phyloP scores from a whole-genome alignment of 2,113 vertebrate genomes.

The Lepus americanus region DNA sequence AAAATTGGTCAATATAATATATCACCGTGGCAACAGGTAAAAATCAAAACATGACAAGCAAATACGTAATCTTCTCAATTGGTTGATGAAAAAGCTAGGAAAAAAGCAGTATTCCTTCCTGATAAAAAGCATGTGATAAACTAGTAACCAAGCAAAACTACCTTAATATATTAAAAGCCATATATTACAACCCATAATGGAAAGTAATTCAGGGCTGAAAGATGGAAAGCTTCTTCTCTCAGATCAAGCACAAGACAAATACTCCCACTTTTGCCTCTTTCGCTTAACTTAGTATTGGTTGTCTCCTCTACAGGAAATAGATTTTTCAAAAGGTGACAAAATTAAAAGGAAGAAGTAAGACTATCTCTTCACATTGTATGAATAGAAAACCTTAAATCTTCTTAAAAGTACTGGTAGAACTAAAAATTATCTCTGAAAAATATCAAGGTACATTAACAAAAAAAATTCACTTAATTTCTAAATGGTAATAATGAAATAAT shows the following conservation, averaged over 20 bases:
- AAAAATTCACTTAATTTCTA: background rate
- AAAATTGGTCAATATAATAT: background rate
- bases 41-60: background rate
- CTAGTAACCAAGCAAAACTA: background rate
- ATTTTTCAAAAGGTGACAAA: background rate
- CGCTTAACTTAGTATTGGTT: background rate
- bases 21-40: background rate
- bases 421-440: background rate
- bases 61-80: background rate
- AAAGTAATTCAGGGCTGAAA: background rate
- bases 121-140: background rate
- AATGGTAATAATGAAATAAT: background rate
- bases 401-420: background rate
- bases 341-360: background rate
- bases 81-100: background rate
- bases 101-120: background rate
- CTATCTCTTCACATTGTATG: background rate
- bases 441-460: background rate
- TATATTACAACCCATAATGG: background rate
- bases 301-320: background rate
- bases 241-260: background rate
- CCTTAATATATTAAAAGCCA: background rate
- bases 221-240: background rate
- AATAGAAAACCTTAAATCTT: background rate
- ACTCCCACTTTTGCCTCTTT: background rate